Percentiles rank a stretch among this genome's conserved stretches.
These are phyloP conservation scores for Gnatocerus cornutus DNA, from an alignment of 2,888 invertebrate genomes.

Conservation along the genomic window DNA sequence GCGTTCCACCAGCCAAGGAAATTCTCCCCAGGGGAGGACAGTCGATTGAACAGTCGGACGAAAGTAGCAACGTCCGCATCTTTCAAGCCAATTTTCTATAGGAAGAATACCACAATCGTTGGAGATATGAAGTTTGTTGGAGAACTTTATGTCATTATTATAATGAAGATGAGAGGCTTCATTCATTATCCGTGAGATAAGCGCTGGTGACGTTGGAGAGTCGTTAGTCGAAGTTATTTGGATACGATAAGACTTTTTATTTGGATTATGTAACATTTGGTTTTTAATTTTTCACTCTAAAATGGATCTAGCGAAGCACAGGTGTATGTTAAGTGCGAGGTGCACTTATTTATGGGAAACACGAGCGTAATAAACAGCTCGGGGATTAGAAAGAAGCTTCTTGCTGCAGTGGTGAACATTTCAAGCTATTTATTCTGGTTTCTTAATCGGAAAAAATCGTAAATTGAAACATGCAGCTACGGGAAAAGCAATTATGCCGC, in stretches of 20 bases:
- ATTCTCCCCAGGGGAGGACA: slow-evolving; percentile 17
- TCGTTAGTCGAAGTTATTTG: background rate
- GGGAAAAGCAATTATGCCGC: too few relatives aligned
- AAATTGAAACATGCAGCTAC: too few relatives aligned
- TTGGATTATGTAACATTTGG: too few relatives aligned
- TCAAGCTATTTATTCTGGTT: too few relatives aligned
- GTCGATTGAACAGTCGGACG: slow-evolving; percentile 22
- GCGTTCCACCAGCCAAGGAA: slow-evolving; percentile 20
- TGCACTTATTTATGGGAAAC: too few relatives aligned
- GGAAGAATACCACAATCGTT: slow-evolving; percentile 3
- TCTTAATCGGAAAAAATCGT: too few relatives aligned
- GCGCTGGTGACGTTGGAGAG: background rate
- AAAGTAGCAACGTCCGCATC: slow-evolving; percentile 13
- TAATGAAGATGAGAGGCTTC: slow-evolving; percentile 14
- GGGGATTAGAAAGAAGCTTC: too few relatives aligned
- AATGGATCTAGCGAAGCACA: too few relatives aligned
- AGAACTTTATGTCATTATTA: slow-evolving; percentile 11
- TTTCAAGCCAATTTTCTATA: slow-evolving; percentile 10
- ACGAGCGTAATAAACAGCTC: too few relatives aligned
- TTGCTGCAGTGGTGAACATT: too few relatives aligned
- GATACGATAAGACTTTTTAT: background rate
- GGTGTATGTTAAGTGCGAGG: too few relatives aligned
- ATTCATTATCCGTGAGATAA: slow-evolving; percentile 11
- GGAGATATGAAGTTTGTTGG: slow-evolving; percentile 13
- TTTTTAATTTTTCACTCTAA: too few relatives aligned